These are phyloP conservation scores for Nothocercus julius DNA, from an alignment of 2,113 vertebrate species.

Conservation along the genomic window DNA sequence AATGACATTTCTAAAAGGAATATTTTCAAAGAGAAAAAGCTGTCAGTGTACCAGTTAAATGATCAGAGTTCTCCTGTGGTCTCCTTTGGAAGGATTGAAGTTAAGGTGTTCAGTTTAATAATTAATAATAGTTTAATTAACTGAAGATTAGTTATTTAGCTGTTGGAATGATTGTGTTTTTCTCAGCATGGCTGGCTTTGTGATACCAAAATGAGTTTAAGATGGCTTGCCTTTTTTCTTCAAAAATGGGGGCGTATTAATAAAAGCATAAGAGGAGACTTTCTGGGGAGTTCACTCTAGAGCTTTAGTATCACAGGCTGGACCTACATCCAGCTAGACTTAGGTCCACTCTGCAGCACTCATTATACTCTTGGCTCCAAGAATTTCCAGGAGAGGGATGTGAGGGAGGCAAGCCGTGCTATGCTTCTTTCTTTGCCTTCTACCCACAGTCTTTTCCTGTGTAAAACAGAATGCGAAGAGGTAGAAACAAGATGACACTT, in stretches of 20 bases:
- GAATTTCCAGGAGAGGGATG: neutral
- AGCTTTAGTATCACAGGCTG: neutral
- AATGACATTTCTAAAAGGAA: neutral
- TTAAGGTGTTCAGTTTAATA: neutral
- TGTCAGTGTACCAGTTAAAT: neutral
- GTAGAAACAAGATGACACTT: neutral
- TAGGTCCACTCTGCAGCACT: neutral
- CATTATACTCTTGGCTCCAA: neutral
- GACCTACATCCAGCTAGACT: neutral
- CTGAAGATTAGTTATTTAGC: neutral
- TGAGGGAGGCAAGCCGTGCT: neutral
- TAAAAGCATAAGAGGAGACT: neutral
- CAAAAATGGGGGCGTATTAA: neutral
- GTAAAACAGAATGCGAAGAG: neutral
- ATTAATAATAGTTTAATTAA: slow-evolving; percentile 16
- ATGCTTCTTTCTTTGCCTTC: neutral
- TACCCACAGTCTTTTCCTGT: neutral
- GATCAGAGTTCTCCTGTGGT: neutral
- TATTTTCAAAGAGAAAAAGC: neutral
- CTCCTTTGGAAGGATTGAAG: neutral
- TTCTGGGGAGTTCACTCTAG: neutral
- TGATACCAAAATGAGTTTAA: neutral
- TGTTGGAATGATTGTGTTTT: neutral
- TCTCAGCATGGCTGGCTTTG: neutral
- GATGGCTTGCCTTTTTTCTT: neutral